These are phyloP conservation scores for Entomyzon cyanotis DNA, from an alignment of 2,113 vertebrate genomes.

Conservation along the genomic window DNA sequence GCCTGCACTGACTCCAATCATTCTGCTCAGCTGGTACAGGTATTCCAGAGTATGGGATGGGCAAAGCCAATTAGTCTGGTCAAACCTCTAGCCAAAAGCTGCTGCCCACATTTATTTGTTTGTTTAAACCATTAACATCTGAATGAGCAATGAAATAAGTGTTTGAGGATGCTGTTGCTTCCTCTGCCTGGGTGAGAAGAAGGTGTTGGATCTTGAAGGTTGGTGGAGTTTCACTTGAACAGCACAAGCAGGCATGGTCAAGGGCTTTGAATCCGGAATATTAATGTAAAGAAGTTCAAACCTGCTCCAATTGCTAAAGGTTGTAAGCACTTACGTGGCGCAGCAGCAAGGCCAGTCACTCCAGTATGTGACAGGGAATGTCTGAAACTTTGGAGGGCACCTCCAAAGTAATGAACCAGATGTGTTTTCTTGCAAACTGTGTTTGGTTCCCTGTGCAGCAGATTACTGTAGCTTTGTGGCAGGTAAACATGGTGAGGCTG, in stretches of 20 bases:
- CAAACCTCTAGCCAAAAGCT: conserved; percentile 1
- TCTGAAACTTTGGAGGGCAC: neutral
- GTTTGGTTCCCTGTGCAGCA: neutral
- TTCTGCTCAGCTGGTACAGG: neutral
- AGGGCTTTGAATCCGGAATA: neutral
- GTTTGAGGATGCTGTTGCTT: neutral
- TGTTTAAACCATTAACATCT: neutral
- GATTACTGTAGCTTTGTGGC: neutral
- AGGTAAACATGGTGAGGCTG: neutral
- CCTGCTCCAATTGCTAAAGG: neutral
- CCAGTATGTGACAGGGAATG: rapidly evolving
- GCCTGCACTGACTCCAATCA: neutral
- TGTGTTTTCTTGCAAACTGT: neutral
- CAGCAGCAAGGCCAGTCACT: neutral
- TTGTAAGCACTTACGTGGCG: rapidly evolving
- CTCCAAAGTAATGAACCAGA: neutral
- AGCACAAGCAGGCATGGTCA: neutral
- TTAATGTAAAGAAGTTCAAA: neutral
- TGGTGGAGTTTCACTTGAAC: neutral
- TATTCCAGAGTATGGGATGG: neutral
- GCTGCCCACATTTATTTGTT: neutral
- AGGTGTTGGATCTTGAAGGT: neutral
- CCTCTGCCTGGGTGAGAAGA: neutral
- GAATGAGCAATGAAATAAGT: neutral
- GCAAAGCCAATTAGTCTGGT: neutral